A percentile compares a stretch with the other conserved stretches of the same genome.
Evolutionary conservation across 2,888 invertebrate species (phyloP).

Genomic region (Drosophila algonquin): DNA sequence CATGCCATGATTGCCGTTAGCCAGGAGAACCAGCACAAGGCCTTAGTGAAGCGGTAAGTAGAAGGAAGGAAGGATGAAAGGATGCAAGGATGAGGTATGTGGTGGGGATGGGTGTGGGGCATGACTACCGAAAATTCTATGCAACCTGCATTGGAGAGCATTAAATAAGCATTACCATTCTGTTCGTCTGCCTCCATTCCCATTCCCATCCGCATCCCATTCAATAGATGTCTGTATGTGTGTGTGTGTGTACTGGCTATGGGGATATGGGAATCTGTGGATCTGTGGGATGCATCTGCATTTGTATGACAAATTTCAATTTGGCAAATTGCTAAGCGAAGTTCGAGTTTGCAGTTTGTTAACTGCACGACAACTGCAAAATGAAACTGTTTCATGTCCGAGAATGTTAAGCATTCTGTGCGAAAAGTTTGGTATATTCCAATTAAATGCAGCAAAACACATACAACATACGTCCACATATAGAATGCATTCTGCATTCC

Average conservation of each 20-base stretch:
- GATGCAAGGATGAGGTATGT: neutral
- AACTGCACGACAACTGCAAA: slow-evolving; percentile 35
- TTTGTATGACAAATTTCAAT: slow-evolving; percentile 77
- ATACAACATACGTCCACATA: slow-evolving; percentile 27
- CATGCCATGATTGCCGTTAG: slow-evolving; percentile 95
- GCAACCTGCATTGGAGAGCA: slow-evolving; percentile 54
- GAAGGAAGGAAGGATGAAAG: neutral
- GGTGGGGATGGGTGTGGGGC: slow-evolving; percentile 12
- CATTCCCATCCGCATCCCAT: slow-evolving; percentile 1
- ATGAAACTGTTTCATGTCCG: slow-evolving; percentile 44
- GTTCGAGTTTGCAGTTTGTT: slow-evolving; percentile 44
- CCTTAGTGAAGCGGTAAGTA: slow-evolving; percentile 82
- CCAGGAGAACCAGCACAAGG: slow-evolving; percentile 89
- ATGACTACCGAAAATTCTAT: slow-evolving; percentile 50
- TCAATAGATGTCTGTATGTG: slow-evolving; percentile 3
- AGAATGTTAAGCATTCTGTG: slow-evolving; percentile 44
- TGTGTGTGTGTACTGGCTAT: no score
- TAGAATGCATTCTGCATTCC: slow-evolving; percentile 12
- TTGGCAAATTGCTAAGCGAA: slow-evolving; percentile 67
- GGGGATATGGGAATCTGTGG: neutral
- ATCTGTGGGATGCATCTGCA: slow-evolving; percentile 37
- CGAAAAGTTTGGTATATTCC: slow-evolving; percentile 63
- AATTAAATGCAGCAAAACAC: slow-evolving; percentile 66
- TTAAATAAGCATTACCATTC: slow-evolving; percentile 76
- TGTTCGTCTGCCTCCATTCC: slow-evolving; percentile 12